A percentile compares a stretch with the other conserved stretches of the same genome.
phyloP scores from a whole-genome alignment of 2,888 invertebrate genomes.

The Mamestra brassicae region DNA sequence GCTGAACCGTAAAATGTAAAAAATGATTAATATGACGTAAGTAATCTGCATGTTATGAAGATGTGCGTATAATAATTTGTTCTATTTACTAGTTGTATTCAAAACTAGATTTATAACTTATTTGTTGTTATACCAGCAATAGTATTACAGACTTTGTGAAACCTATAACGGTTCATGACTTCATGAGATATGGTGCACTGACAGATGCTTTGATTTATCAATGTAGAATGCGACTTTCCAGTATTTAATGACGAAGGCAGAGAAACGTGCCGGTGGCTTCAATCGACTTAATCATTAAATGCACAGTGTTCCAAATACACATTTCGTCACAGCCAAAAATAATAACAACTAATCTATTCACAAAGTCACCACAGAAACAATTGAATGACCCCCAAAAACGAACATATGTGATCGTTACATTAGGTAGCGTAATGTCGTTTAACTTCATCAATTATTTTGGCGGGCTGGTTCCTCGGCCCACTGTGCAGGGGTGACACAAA shows the following conservation, averaged over 20 bases:
- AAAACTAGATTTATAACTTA: no score
- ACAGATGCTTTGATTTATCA: no score
- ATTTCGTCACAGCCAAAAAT: constrained; percentile 35
- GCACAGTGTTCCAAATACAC: neutral
- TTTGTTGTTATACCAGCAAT: no score
- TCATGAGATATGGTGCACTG: no score
- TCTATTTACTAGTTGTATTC: neutral
- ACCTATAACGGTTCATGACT: no score
- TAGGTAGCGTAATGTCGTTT: constrained; percentile 84
- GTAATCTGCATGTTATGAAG: constrained; percentile 29
- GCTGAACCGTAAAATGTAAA: constrained; percentile 83
- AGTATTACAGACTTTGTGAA: no score
- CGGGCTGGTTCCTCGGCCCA: constrained; percentile 67
- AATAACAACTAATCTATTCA: constrained; percentile 63
- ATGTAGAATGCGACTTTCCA: no score
- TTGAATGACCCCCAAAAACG: constrained; percentile 64
- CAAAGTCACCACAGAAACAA: constrained; percentile 73
- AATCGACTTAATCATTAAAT: neutral
- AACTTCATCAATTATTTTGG: constrained; percentile 87
- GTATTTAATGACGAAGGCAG: neutral
- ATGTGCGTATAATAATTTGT: constrained; percentile 3
- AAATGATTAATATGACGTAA: constrained; percentile 68
- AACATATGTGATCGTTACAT: constrained; percentile 89
- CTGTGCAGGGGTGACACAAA: constrained; percentile 79
- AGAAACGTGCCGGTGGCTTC: no score